Base-by-base conservation (phyloP, 2,888 invertebrate genomes). In the Sinotaia quadrata region DNA sequence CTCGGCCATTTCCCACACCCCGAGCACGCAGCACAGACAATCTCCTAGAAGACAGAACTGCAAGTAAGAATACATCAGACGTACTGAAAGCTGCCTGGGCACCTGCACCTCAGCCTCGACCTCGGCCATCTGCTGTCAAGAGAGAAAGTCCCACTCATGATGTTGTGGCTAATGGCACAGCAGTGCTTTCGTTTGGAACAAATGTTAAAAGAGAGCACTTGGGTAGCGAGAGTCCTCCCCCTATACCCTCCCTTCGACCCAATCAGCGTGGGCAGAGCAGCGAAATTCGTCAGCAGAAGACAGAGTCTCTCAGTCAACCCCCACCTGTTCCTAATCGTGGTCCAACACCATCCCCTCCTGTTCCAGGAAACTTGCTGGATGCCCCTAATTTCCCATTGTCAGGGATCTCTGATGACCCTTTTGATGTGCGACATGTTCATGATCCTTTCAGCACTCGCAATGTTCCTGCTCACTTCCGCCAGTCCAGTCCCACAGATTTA, bases 1-100 rank as follows among this genome's bases (percentile, higher is more conserved):
- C 37, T 12, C 47, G 18, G 41, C 31, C 51, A 52, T 61, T 44
- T 31, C 54, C 8, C 58, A 52, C 37, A 33, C 70, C 76, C 1
- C 66, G 77, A 31, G 72, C 77, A 18, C 73, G 68, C 29, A 80
- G 78, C 72, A 69, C 75, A 29, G 79, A 78, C 54, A 79, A 80
- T 63, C 67, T 80, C 8, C n/a, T 74, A 2, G 56, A 61, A 12
- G 59, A 58, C 2, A 15, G 51, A 10, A 24, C 47, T 4, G 52
- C n/a, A 0, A 49, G 33, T 4, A 37, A 54, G 8, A 18, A 4
- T 3, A 41, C n/a, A 2, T 31, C 68, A 47, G 41, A 63, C 8
- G 41, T 21, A 5, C 24, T 21, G 52, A 51, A 1, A 3, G 52
- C 12, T 34, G 54, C 34, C 18, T 37, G 31, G 7, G 44, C 49